phyloP scores from a whole-genome alignment of 2,113 vertebrate genomes.

The Pseudopipra pipra region DNA sequence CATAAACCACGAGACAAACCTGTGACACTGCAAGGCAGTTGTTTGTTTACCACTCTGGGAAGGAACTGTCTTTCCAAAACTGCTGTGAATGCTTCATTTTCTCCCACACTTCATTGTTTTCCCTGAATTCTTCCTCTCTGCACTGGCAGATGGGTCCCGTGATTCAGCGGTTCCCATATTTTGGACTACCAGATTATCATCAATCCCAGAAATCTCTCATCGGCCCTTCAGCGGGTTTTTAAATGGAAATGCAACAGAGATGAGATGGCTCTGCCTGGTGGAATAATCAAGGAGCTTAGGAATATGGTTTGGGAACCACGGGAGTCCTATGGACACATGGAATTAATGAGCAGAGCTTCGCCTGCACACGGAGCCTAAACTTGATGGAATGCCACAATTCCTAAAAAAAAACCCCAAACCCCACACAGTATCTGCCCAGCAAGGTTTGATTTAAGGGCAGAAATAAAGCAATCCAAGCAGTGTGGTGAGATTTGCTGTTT shows the following conservation, averaged over 20 bases:
- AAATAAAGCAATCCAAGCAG: background rate
- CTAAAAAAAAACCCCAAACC: background rate
- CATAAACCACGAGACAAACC: background rate
- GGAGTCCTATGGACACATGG: background rate
- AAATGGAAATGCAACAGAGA: background rate
- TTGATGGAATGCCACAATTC: background rate
- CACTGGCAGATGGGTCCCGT: background rate
- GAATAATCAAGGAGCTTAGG: background rate
- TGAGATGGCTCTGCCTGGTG: background rate
- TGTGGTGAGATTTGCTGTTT: background rate
- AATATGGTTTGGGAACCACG: background rate
- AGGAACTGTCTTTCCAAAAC: background rate
- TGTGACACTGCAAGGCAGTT: background rate
- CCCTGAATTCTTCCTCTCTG: background rate
- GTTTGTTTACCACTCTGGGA: background rate
- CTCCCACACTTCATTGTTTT: background rate
- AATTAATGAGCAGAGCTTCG: background rate
- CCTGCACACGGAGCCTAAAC: background rate
- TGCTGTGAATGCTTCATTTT: background rate
- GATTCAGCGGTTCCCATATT: fast-evolving
- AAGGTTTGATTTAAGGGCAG: slow-evolving; percentile 9
- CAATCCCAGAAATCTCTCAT: background rate
- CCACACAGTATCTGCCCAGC: background rate
- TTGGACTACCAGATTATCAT: background rate
- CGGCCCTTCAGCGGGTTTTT: background rate